Percentiles rank a stretch among this genome's conserved stretches.
These are phyloP conservation scores for Drosophila neonasuta DNA, from an alignment of 2,888 invertebrate genomes.

Conservation along the genomic window DNA sequence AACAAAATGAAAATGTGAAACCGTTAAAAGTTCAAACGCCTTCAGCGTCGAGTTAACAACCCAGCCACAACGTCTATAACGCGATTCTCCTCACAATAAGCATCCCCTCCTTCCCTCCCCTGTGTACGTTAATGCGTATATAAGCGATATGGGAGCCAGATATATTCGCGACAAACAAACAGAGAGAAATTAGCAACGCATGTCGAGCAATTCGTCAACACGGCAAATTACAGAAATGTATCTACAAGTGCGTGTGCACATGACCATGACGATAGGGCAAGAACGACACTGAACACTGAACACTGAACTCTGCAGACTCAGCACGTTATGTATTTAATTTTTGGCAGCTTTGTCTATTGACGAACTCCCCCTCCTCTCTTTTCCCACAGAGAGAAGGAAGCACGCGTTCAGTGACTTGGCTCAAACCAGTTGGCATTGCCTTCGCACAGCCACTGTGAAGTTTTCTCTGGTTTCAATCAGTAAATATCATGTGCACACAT, in stretches of 20 bases:
- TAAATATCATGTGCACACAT: conserved; percentile 20
- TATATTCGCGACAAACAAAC: conserved; percentile 38
- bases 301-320: not conserved
- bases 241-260: conserved; percentile 44
- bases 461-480: conserved; percentile 52
- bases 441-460: conserved; percentile 45
- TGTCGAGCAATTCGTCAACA: conserved; percentile 52
- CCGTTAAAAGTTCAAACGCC: conserved; percentile 73
- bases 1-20: conserved; percentile 57
- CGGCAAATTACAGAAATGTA: conserved; percentile 36
- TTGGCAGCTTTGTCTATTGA: conserved; percentile 22
- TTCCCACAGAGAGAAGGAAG: not conserved
- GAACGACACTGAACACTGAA: not conserved
- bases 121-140: conserved; percentile 4
- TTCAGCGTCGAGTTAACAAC: conserved; percentile 54
- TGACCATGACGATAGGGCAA: conserved; percentile 47
- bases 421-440: conserved; percentile 56
- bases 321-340: conserved; percentile 28
- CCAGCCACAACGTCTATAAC: conserved; percentile 42
- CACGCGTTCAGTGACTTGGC: conserved; percentile 37
- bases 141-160: conserved; percentile 21
- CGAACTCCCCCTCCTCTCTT: conserved; percentile 1
- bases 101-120: conserved; percentile 2
- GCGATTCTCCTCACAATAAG: conserved; percentile 18
- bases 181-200: conserved; percentile 59